Conservation (phyloP, 2,888 invertebrate genomes). For the Sphecodes monilicornis region DNA sequence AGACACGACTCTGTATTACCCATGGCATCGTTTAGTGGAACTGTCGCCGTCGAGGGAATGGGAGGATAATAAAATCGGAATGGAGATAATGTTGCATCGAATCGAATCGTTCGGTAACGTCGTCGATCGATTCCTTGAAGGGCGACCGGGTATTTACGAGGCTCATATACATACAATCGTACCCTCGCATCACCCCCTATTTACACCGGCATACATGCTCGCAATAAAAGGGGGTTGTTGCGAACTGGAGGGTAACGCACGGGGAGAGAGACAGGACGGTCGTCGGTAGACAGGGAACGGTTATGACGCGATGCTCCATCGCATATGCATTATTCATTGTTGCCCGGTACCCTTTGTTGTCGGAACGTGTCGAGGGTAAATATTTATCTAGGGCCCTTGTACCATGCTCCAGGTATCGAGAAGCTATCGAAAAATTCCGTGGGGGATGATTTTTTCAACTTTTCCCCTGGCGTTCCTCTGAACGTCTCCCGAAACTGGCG, state of each 20-base stretch:
- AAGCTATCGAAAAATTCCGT: background rate
- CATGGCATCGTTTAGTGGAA: background rate
- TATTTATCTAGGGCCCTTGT: conserved; percentile 31
- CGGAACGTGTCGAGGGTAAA: conserved; percentile 36
- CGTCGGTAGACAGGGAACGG: conserved; percentile 27
- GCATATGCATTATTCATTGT: conserved; percentile 60
- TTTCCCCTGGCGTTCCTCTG: background rate
- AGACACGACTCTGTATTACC: background rate
- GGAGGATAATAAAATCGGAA: conserved; percentile 35
- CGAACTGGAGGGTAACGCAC: conserved; percentile 28
- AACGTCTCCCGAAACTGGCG: background rate
- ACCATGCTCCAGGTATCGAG: background rate
- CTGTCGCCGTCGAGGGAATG: background rate
- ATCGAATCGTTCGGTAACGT: conserved; percentile 44
- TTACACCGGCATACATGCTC: background rate
- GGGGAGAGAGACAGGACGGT: conserved; percentile 27
- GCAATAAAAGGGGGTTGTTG: conserved; percentile 37
- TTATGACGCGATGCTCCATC: conserved; percentile 56
- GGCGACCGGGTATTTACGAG: conserved; percentile 62
- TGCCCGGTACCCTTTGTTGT: conserved; percentile 33
- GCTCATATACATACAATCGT: conserved; percentile 24
- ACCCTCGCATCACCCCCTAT: conserved; percentile 47
- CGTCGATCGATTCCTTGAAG: conserved; percentile 53
- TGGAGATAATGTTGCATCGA: conserved; percentile 24
- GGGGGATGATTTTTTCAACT: background rate